Evolutionary conservation across 2,888 invertebrate species (phyloP), one percentile per base, ranked within the genome.

Genomic region (Rhaphigaster nebulosa): DNA sequence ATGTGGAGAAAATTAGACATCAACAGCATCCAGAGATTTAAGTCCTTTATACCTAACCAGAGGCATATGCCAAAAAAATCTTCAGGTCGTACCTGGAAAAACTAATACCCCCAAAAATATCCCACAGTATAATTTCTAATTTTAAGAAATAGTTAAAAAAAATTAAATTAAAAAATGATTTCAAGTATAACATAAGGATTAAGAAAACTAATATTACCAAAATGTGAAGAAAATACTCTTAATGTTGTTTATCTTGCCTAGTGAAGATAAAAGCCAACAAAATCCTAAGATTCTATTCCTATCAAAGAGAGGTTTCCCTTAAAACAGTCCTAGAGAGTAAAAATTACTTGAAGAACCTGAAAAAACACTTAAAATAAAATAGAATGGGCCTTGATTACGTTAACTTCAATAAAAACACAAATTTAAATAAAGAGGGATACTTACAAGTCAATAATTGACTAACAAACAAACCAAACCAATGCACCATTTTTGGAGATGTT

Each of bases 31-130:
- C 84, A 84, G 84, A 84, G 84, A 38, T 26, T 45, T 84, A 84
- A 84, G 84, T 84, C 84, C 84, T 84, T 84, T 84, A 84, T 84
- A 84, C 84, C 84, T 84, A 84, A 84, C n/a, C 84, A 84, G 84
- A 50, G 84, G 84, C 84, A 84, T 84, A 84, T n/a, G 45, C 84
- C 84, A 84, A 84, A 84, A 84, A 84, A 84, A 84, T 84, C 84
- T 84, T 84, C 84, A 84, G 84, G 84, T n/a, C 84, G 84, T 84
- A 84, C 84, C 84, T 84, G 84, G 84, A 84, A 84, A 80, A 84
- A 45, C 45, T 45, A 84, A 45, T 45, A 12, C 38, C 84, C 84
- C 84, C 41, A 45, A 84, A 80, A 84, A 45, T 45, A 84, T 45
- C 84, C 84, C 84, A 84, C 84, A 84, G 84, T 84, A 84, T 84